Evolutionary conservation across 2,888 invertebrate species (phyloP).

Genomic region (Dicycla oo): DNA sequence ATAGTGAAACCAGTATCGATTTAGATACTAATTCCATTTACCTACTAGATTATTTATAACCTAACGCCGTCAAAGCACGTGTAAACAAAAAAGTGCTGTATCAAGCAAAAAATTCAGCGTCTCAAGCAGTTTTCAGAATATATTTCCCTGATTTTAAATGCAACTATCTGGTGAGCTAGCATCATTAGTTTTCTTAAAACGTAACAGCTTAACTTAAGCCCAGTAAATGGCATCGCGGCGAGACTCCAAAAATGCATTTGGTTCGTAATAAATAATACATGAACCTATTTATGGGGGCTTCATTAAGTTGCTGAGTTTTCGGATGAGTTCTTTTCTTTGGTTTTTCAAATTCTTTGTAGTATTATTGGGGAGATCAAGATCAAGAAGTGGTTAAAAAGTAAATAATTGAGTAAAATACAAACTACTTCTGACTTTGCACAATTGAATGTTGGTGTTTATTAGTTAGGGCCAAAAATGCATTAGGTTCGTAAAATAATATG

Average conservation of each 20-base stretch:
- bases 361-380: not conserved
- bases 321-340: conserved; percentile 68
- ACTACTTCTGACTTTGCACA: too few species aligned
- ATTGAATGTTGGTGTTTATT: too few species aligned
- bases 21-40: conserved; percentile 7
- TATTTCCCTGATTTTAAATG: conserved; percentile 56
- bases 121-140: conserved; percentile 38
- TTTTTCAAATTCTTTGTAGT: conserved; percentile 36
- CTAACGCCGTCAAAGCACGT: not conserved
- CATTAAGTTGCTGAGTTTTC: conserved; percentile 81
- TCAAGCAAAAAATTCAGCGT: conserved; percentile 4
- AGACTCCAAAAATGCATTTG: conserved; percentile 84
- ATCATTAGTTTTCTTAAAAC: conserved; percentile 71
- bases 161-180: conserved; percentile 62
- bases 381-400: not conserved
- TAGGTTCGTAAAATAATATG: too few species aligned
- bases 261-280: conserved; percentile 85
- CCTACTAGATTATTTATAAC: not conserved
- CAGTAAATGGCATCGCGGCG: conserved; percentile 76
- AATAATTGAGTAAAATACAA: too few species aligned
- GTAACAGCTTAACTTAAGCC: conserved; percentile 77
- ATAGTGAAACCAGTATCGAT: conserved; percentile 24
- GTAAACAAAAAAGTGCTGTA: conserved; percentile 27
- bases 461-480: too few species aligned
- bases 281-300: conserved; percentile 82